Conservation (phyloP, 2,113 vertebrate genomes). For the Dipodomys stephensi region DNA sequence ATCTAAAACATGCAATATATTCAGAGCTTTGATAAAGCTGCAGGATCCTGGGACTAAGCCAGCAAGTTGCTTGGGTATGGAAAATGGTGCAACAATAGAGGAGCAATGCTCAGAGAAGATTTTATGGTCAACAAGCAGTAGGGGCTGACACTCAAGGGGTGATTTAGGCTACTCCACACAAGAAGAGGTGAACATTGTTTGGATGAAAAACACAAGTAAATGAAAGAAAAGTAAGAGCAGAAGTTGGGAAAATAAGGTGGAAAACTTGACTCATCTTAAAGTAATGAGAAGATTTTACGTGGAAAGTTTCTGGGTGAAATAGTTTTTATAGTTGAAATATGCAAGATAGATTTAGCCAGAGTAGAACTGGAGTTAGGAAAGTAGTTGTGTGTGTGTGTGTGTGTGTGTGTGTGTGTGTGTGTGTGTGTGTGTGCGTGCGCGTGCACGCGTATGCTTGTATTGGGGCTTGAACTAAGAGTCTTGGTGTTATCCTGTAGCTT, state of each 20-base stretch:
- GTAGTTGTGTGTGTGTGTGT: no score
- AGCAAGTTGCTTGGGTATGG: background rate
- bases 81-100: background rate
- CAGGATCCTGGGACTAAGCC: background rate
- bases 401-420: no score
- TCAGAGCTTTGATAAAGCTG: background rate
- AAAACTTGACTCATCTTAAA: background rate
- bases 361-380: background rate
- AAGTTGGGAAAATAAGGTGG: background rate
- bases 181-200: background rate
- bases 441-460: no score
- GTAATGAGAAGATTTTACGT: background rate
- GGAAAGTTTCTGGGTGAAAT: background rate
- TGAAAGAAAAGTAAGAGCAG: background rate
- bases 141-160: background rate
- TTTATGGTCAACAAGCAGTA: background rate
- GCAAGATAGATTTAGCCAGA: background rate
- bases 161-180: background rate
- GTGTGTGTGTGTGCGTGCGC: no score
- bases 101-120: accelerated
- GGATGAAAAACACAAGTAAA: background rate
- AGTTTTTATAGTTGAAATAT: background rate
- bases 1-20: background rate
- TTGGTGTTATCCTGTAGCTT: no score
- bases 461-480: no score